A percentile compares a stretch with the other conserved stretches of the same genome.
These are phyloP conservation scores for Brachionus calyciflorus DNA, from an alignment of 1,140 invertebrate genomes.

Conservation along the genomic window DNA sequence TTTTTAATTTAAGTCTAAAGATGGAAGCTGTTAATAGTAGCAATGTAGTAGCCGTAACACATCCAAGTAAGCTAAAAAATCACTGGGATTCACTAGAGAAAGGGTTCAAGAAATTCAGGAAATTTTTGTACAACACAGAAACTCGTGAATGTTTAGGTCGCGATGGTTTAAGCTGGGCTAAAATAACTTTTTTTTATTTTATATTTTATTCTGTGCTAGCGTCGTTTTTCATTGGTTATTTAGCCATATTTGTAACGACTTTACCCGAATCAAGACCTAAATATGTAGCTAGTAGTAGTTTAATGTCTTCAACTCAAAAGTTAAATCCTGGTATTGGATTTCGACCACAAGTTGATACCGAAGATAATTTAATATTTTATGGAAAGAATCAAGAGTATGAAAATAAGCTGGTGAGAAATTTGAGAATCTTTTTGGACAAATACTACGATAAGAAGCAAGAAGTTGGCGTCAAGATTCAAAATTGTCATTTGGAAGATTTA, in stretches of 20 bases:
- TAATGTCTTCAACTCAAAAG: background rate
- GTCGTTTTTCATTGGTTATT: conserved; percentile 3
- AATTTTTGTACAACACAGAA: conserved; percentile 18
- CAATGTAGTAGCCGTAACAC: background rate
- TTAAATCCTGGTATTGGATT: conserved; percentile 40
- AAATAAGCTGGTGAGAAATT: background rate
- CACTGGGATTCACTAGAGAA: background rate
- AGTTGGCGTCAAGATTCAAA: background rate
- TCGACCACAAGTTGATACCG: conserved; percentile 19
- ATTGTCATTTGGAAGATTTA: background rate
- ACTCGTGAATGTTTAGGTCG: conserved; percentile 21
- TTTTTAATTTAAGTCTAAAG: background rate
- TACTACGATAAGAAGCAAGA: conserved; percentile 17
- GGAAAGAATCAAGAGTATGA: background rate
- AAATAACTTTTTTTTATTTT: conserved; percentile 27
- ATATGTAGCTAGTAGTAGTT: background rate
- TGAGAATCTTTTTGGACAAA: background rate
- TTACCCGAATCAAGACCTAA: background rate
- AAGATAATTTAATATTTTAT: conserved; percentile 10
- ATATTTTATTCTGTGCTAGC: background rate
- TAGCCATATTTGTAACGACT: background rate
- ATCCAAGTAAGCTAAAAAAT: background rate
- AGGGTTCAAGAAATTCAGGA: background rate
- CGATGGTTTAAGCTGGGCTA: conserved; percentile 21
- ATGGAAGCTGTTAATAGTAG: too few relatives aligned